These are phyloP conservation scores for Peribatodes rhomboidaria DNA, from an alignment of 2,888 invertebrate genomes.

Conservation along the genomic window DNA sequence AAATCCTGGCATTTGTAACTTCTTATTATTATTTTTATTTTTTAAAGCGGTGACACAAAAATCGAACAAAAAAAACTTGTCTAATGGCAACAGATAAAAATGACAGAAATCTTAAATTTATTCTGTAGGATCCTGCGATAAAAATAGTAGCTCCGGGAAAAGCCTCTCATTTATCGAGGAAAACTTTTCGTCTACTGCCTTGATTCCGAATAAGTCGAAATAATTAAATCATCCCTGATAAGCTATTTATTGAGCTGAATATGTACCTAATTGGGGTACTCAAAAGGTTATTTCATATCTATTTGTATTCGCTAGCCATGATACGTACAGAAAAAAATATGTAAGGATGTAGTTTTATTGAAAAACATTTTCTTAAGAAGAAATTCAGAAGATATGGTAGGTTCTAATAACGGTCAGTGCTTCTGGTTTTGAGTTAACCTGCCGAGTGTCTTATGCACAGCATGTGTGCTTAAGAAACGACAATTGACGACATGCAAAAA, in stretches of 20 bases:
- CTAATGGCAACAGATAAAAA: background rate
- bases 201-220: constrained; percentile 2
- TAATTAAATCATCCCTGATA: constrained; percentile 13
- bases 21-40: no score
- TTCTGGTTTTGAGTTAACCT: no score
- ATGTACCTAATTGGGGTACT: constrained; percentile 8
- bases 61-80: no score
- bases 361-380: no score
- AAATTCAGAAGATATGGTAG: no score
- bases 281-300: constrained; percentile 7
- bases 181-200: background rate
- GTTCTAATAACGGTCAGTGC: no score
- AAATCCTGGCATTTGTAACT: background rate
- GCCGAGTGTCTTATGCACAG: no score
- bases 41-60: no score
- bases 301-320: constrained; percentile 28
- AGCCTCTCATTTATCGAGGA: background rate
- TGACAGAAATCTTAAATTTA: background rate
- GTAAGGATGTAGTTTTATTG: no score
- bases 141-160: constrained; percentile 9
- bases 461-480: no score
- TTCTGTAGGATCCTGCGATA: background rate
- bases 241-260: constrained; percentile 10
- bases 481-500: no score
- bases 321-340: constrained; percentile 4